These are phyloP conservation scores for Trichopoda pennipes DNA, from an alignment of 2,888 invertebrate genomes.

Conservation along the genomic window DNA sequence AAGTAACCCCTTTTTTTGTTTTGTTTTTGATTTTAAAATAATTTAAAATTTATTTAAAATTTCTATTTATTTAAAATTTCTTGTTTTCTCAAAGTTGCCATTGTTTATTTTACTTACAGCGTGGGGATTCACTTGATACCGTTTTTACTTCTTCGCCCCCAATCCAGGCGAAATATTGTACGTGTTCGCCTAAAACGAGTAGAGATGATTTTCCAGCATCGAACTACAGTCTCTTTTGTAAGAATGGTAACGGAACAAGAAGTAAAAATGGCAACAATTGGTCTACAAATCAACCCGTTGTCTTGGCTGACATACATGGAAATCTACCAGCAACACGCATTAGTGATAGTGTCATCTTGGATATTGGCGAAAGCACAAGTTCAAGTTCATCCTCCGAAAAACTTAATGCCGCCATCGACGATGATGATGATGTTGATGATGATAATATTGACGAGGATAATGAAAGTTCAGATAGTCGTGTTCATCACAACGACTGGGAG, in stretches of 20 bases:
- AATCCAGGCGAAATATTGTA: conserved; percentile 73
- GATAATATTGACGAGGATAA: conserved; percentile 69
- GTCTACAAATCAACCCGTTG: conserved; percentile 68
- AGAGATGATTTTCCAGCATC: conserved; percentile 71
- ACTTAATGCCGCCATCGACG: conserved; percentile 75
- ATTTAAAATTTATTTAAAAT: background rate
- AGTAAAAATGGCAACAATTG: conserved; percentile 50
- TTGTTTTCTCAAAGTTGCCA: background rate
- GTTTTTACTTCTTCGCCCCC: conserved; percentile 85
- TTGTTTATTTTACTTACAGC: conserved; percentile 77
- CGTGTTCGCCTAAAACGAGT: conserved; percentile 74
- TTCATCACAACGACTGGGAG: conserved; percentile 86
- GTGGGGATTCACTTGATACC: conserved; percentile 86
- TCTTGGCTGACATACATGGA: conserved; percentile 78
- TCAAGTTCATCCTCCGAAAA: conserved; percentile 78
- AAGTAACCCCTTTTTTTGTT: no score
- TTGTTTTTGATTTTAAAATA: background rate
- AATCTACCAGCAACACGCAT: conserved; percentile 81
- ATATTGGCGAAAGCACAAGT: conserved; percentile 78
- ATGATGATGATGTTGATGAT: conserved; percentile 74
- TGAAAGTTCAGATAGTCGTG: conserved; percentile 69
- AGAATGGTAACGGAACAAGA: conserved; percentile 51
- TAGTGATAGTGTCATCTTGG: conserved; percentile 79
- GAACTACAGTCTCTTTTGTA: conserved; percentile 66
- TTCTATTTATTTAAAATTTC: no score